phyloP scores from a whole-genome alignment of 2,113 vertebrate species.

The Toxostoma redivivum region DNA sequence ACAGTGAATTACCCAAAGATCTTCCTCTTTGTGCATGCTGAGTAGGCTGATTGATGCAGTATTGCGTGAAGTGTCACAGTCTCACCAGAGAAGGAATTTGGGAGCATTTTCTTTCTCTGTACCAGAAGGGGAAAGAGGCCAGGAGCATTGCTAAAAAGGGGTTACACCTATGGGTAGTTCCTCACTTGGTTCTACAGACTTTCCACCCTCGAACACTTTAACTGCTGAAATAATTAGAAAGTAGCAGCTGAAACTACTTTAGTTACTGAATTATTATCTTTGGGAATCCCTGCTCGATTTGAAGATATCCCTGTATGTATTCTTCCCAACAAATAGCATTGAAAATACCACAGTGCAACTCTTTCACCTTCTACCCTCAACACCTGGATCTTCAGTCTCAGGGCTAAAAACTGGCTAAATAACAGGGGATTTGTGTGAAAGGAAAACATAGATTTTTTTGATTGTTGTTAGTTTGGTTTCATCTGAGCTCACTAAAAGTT shows the following conservation, averaged over 20 bases:
- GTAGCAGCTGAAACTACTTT: neutral
- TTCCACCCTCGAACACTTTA: neutral
- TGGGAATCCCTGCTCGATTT: neutral
- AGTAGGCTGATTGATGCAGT: neutral
- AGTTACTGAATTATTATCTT: neutral
- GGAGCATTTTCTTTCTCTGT: neutral
- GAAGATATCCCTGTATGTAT: neutral
- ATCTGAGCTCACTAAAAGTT: neutral
- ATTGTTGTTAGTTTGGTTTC: neutral
- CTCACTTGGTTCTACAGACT: neutral
- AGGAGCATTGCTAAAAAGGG: neutral
- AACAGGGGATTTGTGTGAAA: fast-evolving
- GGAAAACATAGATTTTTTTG: neutral
- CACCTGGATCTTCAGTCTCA: neutral
- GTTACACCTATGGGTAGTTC: neutral
- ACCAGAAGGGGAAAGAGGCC: neutral
- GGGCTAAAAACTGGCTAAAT: neutral
- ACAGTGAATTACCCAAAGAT: neutral
- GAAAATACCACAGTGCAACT: neutral
- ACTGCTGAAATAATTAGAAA: neutral
- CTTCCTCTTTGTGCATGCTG: neutral
- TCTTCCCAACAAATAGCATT: neutral
- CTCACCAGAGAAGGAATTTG: neutral
- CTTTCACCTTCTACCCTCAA: neutral
- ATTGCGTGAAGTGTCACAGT: neutral